Evolutionary conservation across 2,888 invertebrate species (phyloP), one percentile per base, ranked within the genome.

Genomic region (Apoda limacodes): DNA sequence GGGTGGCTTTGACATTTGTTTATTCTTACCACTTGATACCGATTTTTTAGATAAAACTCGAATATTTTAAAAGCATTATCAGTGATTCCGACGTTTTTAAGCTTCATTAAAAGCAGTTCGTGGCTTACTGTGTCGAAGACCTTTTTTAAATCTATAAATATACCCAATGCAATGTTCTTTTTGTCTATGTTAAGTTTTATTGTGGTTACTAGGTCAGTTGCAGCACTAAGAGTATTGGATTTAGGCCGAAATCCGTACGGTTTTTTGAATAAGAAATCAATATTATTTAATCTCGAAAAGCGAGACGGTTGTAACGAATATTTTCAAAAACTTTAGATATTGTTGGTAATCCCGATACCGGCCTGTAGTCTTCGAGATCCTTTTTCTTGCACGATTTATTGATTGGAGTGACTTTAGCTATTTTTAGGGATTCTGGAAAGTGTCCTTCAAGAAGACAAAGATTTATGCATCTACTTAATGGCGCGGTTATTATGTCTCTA

Each of bases 331-430:
- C 25, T 28, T 40, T 40, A 2, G 40, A 37, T 3, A 40, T 13
- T 3, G 37, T 26, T 3, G 34, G 36, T 1, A 40, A 15, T 3
- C 35, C 31, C 6, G 28, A 36, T 22, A 37, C 29, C 3, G 40
- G 40, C 1, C 40, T 11, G 17, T 38, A 41, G 17, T 41, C 38
- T n/a, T 32, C 22, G 9, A 38, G 35, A 9, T 41, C 38, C 9
- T 27, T 9, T 30, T 36, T 41, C 2, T 1, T 5, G 1, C 40
- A 37, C n/a, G 34, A 28, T 32, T 41, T 41, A 11, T 25, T 32
- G 11, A 41, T 38, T 6, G 40, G 40, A 17, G 13, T 34, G 2
- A 40, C 37, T 20, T 30, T 37, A 4, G 37, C 40, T 6, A 31
- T 21, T 34, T 40, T 40, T 1, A 40, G 26, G 3, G 19, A 9